Percentiles rank a stretch among this genome's conserved stretches.
Conservation (phyloP, 2,888 invertebrate genomes). For the Strigamia maritima region DNA sequence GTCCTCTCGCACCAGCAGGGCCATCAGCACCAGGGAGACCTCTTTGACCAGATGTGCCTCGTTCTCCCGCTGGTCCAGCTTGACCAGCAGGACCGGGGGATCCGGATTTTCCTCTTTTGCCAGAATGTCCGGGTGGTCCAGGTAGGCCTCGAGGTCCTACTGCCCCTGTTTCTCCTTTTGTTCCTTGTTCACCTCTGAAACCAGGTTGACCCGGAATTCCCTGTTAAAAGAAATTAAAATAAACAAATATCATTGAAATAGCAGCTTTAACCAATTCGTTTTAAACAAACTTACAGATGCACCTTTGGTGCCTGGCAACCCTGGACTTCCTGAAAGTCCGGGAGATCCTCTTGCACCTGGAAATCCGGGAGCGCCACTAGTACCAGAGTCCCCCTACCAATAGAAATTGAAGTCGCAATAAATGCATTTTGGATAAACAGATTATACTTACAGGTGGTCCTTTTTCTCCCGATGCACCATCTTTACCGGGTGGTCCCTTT, state of each 20-base stretch:
- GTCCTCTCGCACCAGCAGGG: slow-evolving; percentile 68
- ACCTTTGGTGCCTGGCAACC: slow-evolving; percentile 72
- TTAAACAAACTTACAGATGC: slow-evolving; percentile 46
- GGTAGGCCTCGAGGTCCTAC: slow-evolving; percentile 73
- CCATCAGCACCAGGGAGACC: slow-evolving; percentile 76
- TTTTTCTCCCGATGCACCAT: slow-evolving; percentile 76
- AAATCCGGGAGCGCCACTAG: slow-evolving; percentile 70
- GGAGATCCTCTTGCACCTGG: slow-evolving; percentile 76
- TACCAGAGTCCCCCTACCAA: slow-evolving; percentile 59
- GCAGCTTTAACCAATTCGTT: not conserved
- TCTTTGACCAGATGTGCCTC: slow-evolving; percentile 63
- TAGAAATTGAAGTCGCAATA: too few relatives aligned
- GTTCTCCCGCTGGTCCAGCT: slow-evolving; percentile 57
- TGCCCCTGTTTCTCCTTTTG: slow-evolving; percentile 70
- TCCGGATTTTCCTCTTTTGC: slow-evolving; percentile 77
- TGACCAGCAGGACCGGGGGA: slow-evolving; percentile 71
- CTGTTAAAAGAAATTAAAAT: slow-evolving; percentile 51
- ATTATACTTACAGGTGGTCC: slow-evolving; percentile 55
- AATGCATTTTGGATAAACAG: slow-evolving; percentile 38
- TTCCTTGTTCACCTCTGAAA: slow-evolving; percentile 71
- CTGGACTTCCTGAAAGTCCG: slow-evolving; percentile 69
- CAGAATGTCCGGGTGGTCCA: slow-evolving; percentile 70
- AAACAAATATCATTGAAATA: not conserved
- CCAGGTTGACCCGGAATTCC: slow-evolving; percentile 76
- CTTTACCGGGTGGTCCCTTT: slow-evolving; percentile 71